A percentile compares a stretch with the other conserved stretches of the same genome.
Conservation (phyloP, 2,797 vertebrate genomes). For the Catharus ustulatus region DNA sequence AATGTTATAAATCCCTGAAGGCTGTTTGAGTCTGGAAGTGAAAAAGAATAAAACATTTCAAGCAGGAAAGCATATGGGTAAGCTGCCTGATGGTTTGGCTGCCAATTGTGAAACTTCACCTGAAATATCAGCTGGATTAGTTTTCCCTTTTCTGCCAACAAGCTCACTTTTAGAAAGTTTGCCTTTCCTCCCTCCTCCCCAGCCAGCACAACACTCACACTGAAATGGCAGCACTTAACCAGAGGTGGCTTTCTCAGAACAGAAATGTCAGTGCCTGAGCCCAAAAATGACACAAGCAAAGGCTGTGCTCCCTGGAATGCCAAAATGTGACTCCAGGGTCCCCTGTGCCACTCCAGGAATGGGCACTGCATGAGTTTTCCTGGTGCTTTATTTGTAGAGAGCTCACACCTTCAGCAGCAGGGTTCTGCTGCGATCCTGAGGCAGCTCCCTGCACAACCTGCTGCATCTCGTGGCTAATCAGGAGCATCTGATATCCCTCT, state of each 20-base stretch:
- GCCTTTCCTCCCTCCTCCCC: background rate
- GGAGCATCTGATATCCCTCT: background rate
- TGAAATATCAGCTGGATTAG: background rate
- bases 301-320: background rate
- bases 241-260: background rate
- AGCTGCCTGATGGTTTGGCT: background rate
- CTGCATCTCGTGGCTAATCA: background rate
- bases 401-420: background rate
- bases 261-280: background rate
- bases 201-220: background rate
- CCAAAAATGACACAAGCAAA: background rate
- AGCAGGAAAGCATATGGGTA: constrained; percentile 3
- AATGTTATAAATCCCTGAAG: constrained; percentile 76
- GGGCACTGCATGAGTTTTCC: background rate
- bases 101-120: background rate
- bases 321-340: background rate
- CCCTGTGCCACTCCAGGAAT: background rate
- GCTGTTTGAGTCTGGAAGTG: constrained; percentile 28
- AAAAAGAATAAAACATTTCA: constrained; percentile 17
- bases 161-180: background rate
- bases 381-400: background rate
- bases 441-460: background rate
- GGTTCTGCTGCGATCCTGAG: background rate
- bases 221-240: background rate
- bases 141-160: background rate